A percentile compares a stretch with the other conserved stretches of the same genome.
These are phyloP conservation scores for Trematomus loennbergii DNA, from an alignment of 2,113 vertebrate species.

Conservation along the genomic window DNA sequence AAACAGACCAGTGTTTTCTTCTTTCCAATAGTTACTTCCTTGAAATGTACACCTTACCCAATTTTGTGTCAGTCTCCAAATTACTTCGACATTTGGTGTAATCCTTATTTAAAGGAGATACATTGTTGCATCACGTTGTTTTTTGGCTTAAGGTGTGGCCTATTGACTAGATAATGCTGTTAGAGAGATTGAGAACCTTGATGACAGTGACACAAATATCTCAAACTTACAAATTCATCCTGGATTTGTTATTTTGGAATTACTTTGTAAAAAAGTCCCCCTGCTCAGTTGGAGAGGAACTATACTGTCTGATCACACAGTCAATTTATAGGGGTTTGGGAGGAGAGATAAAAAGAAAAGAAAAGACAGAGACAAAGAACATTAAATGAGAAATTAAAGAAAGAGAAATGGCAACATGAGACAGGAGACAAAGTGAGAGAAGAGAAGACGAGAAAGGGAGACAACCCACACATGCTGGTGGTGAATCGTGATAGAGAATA, in stretches of 20 bases:
- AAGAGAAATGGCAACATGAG: slow-evolving; percentile 25
- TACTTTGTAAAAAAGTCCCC: background rate
- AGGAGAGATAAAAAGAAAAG: slow-evolving; percentile 3
- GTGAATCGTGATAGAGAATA: slow-evolving; percentile 46
- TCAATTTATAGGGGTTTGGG: background rate
- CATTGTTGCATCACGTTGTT: background rate
- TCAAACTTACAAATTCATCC: background rate
- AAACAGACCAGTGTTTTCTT: background rate
- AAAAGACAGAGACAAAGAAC: slow-evolving; percentile 4
- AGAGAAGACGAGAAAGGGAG: slow-evolving; percentile 20
- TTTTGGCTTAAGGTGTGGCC: background rate
- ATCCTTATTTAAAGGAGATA: background rate
- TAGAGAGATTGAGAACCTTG: background rate
- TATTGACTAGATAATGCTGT: background rate
- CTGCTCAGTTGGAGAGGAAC: background rate
- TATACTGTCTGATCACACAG: background rate
- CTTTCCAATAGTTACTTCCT: background rate
- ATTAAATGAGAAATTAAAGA: slow-evolving; percentile 22
- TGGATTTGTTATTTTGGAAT: background rate
- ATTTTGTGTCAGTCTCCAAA: background rate
- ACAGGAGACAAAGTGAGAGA: slow-evolving; percentile 17
- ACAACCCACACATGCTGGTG: slow-evolving; percentile 56
- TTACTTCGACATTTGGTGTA: background rate
- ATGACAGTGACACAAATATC: background rate
- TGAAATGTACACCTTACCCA: background rate